Conservation (phyloP, 2,113 vertebrate species). For the Antigone vipio region DNA sequence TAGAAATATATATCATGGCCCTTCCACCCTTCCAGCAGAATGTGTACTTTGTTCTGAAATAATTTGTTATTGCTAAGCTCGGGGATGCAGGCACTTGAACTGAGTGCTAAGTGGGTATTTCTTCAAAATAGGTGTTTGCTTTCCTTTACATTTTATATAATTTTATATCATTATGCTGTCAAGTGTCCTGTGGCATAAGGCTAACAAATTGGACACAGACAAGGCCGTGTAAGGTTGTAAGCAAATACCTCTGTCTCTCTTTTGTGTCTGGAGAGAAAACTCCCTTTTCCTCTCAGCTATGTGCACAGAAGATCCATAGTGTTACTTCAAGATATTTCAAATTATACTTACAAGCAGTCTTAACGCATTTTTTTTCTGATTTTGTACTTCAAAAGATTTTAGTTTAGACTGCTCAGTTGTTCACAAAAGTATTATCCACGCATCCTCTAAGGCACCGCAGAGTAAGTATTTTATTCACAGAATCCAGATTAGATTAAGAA, state of each 20-base stretch:
- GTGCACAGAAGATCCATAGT: background rate
- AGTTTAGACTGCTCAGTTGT: background rate
- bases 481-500: background rate
- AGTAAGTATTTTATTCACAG: background rate
- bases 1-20: constrained; percentile 32
- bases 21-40: constrained; percentile 21
- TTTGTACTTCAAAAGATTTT: background rate
- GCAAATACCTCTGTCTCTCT: background rate
- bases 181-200: background rate
- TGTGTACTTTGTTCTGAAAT: constrained; percentile 45
- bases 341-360: background rate
- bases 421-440: background rate
- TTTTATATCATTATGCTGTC: constrained; percentile 55
- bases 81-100: constrained; percentile 3
- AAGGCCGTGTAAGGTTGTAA: background rate
- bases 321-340: background rate
- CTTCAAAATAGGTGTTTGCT: constrained; percentile 55
- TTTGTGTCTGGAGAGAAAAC: background rate
- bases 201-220: background rate
- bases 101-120: constrained; percentile 21
- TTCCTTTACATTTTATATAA: constrained; percentile 40
- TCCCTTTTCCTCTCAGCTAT: background rate
- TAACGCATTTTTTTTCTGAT: background rate
- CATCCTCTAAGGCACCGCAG: background rate
- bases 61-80: constrained; percentile 6